Percentiles rank a stretch among this genome's conserved stretches.
These are phyloP conservation scores for Ferdinandea cuprea DNA, from an alignment of 2,888 invertebrate species.

Conservation along the genomic window DNA sequence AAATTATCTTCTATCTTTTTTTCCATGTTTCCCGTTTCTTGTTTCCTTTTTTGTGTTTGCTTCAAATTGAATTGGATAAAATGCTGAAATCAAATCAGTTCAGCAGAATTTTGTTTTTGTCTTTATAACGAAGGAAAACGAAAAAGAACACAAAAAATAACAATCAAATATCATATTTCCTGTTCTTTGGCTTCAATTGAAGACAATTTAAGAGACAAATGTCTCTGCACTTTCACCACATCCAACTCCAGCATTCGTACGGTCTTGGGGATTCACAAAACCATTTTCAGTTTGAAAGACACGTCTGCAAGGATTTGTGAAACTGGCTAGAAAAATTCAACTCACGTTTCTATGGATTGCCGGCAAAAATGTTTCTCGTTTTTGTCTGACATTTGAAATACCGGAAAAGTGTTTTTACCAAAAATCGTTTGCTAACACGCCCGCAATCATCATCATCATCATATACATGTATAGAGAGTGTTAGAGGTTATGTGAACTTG, in stretches of 20 bases:
- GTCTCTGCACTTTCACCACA: not conserved
- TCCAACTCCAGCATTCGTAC: not conserved
- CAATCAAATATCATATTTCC: not conserved
- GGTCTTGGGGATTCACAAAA: not conserved
- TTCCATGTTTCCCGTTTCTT: no score
- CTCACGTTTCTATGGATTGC: conserved; percentile 21
- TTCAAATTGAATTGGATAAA: not conserved
- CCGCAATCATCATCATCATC: conserved; percentile 29
- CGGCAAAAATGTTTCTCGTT: conserved; percentile 1
- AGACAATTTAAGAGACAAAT: not conserved
- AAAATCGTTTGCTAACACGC: conserved; percentile 41
- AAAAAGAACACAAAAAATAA: not conserved
- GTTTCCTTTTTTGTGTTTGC: no score
- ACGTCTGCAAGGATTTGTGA: not conserved
- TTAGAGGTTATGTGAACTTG: not conserved
- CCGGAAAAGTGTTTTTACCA: conserved; percentile 38
- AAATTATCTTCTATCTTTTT: not conserved
- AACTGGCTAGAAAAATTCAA: conserved; percentile 16
- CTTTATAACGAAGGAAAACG: no score
- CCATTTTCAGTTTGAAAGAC: conserved; percentile 3
- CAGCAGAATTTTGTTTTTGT: no score
- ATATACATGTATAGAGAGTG: no score
- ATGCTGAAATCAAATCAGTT: no score
- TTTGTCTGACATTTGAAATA: conserved; percentile 21
- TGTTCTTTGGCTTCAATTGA: not conserved